A percentile compares a stretch with the other conserved stretches of the same genome.
Evolutionary conservation across 2,888 invertebrate genomes (phyloP).

Genomic region (Clusia tigrina): DNA sequence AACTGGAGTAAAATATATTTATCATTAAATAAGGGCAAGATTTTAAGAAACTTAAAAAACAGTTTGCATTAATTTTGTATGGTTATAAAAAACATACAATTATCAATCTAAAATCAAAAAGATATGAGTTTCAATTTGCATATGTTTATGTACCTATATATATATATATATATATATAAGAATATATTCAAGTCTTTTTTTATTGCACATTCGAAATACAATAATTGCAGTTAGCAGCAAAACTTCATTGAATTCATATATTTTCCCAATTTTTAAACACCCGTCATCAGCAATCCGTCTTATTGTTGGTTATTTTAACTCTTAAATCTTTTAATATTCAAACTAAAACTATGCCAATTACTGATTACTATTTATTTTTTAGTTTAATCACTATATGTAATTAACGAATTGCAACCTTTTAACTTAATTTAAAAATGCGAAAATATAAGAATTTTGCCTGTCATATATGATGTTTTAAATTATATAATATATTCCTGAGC

Average conservation of each 20-base stretch:
- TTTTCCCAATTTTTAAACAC: not conserved
- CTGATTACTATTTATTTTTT: too few relatives aligned
- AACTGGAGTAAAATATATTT: not conserved
- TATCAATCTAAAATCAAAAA: constrained; percentile 1
- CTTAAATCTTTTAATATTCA: too few relatives aligned
- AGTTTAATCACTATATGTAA: too few relatives aligned
- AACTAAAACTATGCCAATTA: too few relatives aligned
- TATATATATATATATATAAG: constrained; percentile 5
- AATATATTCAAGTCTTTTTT: constrained; percentile 18
- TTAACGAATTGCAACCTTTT: too few relatives aligned
- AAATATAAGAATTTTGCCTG: too few relatives aligned
- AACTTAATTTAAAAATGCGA: too few relatives aligned
- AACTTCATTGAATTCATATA: not conserved
- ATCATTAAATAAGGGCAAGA: constrained; percentile 53
- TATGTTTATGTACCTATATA: constrained; percentile 17
- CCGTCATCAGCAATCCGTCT: not conserved
- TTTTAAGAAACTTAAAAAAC: constrained; percentile 55
- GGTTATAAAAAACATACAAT: not conserved
- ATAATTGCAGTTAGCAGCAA: not conserved
- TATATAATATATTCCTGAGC: too few relatives aligned
- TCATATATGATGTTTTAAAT: too few relatives aligned
- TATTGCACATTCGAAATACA: constrained; percentile 11
- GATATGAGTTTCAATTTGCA: not conserved
- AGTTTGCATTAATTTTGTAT: not conserved
- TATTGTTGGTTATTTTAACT: too few relatives aligned